Percentiles rank a stretch among this genome's conserved stretches.
These are phyloP conservation scores for Pantala flavescens DNA, from an alignment of 1,140 invertebrate genomes.

Conservation along the genomic window DNA sequence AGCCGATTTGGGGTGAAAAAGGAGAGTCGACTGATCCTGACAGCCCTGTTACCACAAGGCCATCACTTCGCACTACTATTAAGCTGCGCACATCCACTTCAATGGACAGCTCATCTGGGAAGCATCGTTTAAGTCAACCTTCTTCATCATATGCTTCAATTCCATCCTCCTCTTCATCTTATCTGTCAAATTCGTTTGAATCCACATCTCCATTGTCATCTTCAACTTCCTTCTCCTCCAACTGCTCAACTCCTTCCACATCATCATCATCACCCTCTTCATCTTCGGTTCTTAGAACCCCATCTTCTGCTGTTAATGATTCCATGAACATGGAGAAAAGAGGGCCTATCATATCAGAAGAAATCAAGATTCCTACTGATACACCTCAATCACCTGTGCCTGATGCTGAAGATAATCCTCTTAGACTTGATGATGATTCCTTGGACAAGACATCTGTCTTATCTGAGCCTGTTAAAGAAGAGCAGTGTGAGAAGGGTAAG, in stretches of 20 bases:
- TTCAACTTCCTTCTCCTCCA: background rate
- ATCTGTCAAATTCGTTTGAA: background rate
- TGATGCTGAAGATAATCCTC: no score
- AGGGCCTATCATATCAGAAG: no score
- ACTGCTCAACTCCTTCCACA: background rate
- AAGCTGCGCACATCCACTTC: slow-evolving; percentile 45
- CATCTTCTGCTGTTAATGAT: background rate
- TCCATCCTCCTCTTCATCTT: background rate
- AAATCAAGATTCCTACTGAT: no score
- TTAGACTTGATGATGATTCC: no score
- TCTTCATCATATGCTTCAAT: background rate
- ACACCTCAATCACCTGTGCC: no score
- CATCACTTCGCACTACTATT: slow-evolving; percentile 42
- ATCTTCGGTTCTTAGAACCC: background rate
- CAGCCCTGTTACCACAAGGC: slow-evolving; percentile 21
- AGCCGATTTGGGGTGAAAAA: slow-evolving; percentile 89
- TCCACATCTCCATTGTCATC: background rate
- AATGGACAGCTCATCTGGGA: background rate
- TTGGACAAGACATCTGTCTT: no score
- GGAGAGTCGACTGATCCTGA: slow-evolving; percentile 25
- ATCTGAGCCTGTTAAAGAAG: no score
- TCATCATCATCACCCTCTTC: background rate
- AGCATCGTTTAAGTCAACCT: background rate
- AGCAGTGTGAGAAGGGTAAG: no score
- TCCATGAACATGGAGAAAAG: background rate